phyloP scores from a whole-genome alignment of 2,113 vertebrate species.

The Stigmatopora nigra region DNA sequence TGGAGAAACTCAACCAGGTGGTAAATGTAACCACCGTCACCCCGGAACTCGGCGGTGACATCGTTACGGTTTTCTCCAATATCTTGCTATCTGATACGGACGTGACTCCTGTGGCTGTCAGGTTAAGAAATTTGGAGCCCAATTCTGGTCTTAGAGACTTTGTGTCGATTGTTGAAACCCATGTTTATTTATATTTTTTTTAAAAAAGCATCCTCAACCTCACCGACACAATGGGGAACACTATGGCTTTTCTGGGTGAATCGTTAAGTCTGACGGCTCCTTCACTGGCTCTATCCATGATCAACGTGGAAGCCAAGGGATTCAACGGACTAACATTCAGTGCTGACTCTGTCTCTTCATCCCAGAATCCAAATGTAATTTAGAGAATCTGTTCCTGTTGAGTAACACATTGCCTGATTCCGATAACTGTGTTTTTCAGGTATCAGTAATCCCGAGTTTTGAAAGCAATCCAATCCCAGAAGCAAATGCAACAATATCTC shows the following conservation, averaged over 20 bases:
- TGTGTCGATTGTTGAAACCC: not conserved
- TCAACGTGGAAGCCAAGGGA: slow-evolving; percentile 45
- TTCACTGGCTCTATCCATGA: slow-evolving; percentile 69
- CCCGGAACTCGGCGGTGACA: slow-evolving; percentile 26
- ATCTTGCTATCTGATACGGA: slow-evolving; percentile 58
- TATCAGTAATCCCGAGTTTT: slow-evolving; percentile 60
- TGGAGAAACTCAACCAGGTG: slow-evolving; percentile 63
- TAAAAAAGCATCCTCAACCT: slow-evolving; percentile 75
- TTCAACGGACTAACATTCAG: slow-evolving; percentile 79
- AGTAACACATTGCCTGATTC: not conserved
- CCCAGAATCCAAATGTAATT: slow-evolving; percentile 68
- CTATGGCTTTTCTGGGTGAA: slow-evolving; percentile 65
- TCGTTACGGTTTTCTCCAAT: slow-evolving; percentile 52
- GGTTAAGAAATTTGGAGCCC: slow-evolving; percentile 39
- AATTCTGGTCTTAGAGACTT: not conserved
- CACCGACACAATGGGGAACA: slow-evolving; percentile 72
- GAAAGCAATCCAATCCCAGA: slow-evolving; percentile 24
- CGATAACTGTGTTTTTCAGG: slow-evolving; percentile 49
- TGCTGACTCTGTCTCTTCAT: slow-evolving; percentile 52
- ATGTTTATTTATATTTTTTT: slow-evolving; percentile 3
- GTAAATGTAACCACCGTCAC: slow-evolving; percentile 38
- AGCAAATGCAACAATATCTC: slow-evolving; percentile 69
- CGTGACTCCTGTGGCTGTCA: slow-evolving; percentile 41
- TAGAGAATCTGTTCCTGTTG: not conserved
- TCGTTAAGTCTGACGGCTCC: slow-evolving; percentile 51